A percentile compares a stretch with the other conserved stretches of the same genome.
phyloP scores from a whole-genome alignment of 1,140 invertebrate species.

The Delia radicum region DNA sequence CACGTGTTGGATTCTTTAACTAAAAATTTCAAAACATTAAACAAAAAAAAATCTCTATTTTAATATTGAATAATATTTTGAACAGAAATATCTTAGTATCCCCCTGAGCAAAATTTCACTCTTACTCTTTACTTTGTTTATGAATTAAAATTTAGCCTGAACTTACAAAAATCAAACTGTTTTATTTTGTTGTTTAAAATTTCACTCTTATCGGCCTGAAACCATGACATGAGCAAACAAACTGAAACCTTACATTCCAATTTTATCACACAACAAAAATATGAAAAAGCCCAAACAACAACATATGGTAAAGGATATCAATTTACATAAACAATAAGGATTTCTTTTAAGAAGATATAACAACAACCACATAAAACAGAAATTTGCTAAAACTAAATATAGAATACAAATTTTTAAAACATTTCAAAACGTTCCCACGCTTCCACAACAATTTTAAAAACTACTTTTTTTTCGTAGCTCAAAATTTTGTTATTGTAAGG shows the following conservation, averaged over 20 bases:
- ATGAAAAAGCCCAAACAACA: conserved; percentile 23
- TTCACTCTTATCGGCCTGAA: too few relatives aligned
- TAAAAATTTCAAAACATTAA: too few relatives aligned
- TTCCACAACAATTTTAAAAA: background rate
- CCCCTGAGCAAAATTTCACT: too few relatives aligned
- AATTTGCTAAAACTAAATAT: background rate
- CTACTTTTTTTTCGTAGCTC: background rate
- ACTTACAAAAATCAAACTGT: too few relatives aligned
- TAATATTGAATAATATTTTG: too few relatives aligned
- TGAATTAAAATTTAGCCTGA: too few relatives aligned
- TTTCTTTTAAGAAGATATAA: background rate
- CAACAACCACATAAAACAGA: conserved; percentile 2
- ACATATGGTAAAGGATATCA: conserved; percentile 29
- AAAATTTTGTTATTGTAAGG: background rate
- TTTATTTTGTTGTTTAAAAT: too few relatives aligned
- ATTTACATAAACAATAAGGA: conserved; percentile 28
- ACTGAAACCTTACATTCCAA: background rate
- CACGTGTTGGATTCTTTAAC: too few relatives aligned
- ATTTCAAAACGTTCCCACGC: background rate
- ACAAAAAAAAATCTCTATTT: too few relatives aligned
- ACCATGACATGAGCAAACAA: background rate
- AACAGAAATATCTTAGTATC: too few relatives aligned
- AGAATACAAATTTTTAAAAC: too few relatives aligned
- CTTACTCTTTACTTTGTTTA: too few relatives aligned
- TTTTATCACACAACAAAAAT: background rate